Base-by-base conservation (phyloP, 2,797 vertebrate species). In the Sus cebifrons region DNA sequence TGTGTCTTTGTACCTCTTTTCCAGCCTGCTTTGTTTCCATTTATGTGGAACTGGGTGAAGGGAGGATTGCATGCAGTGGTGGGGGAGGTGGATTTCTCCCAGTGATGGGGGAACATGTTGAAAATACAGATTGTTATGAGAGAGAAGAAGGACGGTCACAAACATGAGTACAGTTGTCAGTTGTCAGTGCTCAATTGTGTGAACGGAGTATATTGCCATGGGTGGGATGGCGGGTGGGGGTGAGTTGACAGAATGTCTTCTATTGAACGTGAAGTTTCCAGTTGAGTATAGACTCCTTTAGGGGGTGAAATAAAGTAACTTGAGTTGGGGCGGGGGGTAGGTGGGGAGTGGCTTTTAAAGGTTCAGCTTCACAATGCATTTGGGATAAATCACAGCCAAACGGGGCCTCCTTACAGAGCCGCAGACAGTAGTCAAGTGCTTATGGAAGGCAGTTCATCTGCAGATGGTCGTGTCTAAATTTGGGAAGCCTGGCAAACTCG, bases 381-480 rank as follows among this genome's bases (percentile, higher is more conserved):
- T 84, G 20, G 54, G 84, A 64, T 75, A 20, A 86, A 86, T 90
- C 25, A 14, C 49, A 94, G 60, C 75, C 94, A 71, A 84, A 29
- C 0, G 6, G 64, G 25, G 32, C 75, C 91, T 91, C 17, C 4
- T 23, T 70, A 2, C 32, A 60, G 68, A 87, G 71, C 25, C 6
- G 54, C 87, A 73, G 82, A 68, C 23, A 52, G 44, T 40, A 83
- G 93, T 14, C 86, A 36, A 1, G 58, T 54, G 17, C 78, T 71
- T 52, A 14, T 3, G 11, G 60, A 94, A 20, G 32, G 75, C 54
- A 96, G 11, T 77, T 94, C 29, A 94, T 85, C 91, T 89, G 60
- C 94, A 93, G 96, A 94, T 97, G 92, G 92, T 18, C 25, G 2
- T 64, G 49, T 89, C 95, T 97, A 89, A 96, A 94, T 89, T 96